Conservation (phyloP, 92 coral and sea anemone species). For the Bergia sp. region DNA sequence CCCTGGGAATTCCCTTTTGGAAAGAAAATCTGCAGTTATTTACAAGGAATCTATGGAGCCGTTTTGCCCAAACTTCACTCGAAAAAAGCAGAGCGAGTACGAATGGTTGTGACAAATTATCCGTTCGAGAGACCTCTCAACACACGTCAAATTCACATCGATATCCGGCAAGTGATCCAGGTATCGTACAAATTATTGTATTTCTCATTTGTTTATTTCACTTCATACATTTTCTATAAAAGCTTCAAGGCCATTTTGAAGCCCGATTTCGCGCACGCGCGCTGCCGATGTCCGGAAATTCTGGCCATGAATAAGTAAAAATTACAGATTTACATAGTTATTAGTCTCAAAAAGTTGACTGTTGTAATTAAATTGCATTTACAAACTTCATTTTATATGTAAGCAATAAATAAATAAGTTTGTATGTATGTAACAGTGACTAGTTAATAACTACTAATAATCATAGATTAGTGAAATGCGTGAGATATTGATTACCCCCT, state of each 20-base stretch:
- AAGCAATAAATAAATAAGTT: too few relatives aligned
- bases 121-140: background rate
- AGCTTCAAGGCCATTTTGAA: constrained; percentile 1
- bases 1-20: background rate
- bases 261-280: background rate
- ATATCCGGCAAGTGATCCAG: background rate
- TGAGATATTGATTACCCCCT: too few relatives aligned
- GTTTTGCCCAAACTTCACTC: background rate
- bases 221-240: background rate
- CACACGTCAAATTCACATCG: background rate
- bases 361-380: too few relatives aligned
- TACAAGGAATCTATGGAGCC: constrained; percentile 9
- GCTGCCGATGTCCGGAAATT: background rate
- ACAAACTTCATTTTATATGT: too few relatives aligned
- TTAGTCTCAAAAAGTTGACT: too few relatives aligned
- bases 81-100: background rate
- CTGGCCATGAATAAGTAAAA: background rate
- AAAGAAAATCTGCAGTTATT: background rate
- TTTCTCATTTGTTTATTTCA: background rate
- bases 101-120: background rate
- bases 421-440: too few relatives aligned
- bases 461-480: too few relatives aligned
- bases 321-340: too few relatives aligned
- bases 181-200: background rate
- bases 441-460: too few relatives aligned